Conservation (phyloP, 2,888 invertebrate genomes). For the Mythimna pallens region DNA sequence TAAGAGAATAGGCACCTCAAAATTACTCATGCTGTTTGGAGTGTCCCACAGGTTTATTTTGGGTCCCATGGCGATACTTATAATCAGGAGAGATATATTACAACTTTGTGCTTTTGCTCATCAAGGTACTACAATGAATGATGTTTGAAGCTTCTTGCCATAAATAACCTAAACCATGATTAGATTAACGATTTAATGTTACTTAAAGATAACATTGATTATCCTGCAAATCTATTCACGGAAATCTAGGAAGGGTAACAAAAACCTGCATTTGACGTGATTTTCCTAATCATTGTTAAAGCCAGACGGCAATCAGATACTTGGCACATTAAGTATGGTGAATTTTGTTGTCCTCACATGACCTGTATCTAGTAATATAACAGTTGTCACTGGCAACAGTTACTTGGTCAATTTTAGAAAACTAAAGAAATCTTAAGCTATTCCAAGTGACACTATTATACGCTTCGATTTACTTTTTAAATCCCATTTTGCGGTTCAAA, state of each 20-base stretch:
- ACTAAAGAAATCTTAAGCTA: constrained; percentile 8
- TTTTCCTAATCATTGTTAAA: constrained; percentile 1
- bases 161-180: neutral
- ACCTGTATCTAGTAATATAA: neutral
- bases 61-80: neutral
- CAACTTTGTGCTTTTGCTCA: neutral
- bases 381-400: too few relatives aligned
- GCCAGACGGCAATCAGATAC: neutral
- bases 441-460: constrained; percentile 11
- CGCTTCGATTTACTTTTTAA: constrained; percentile 22
- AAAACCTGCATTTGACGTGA: neutral
- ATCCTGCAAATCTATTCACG: neutral
- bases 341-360: constrained; percentile 20
- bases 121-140: too few relatives aligned
- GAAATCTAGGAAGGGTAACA: neutral
- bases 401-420: constrained; percentile 34
- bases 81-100: neutral
- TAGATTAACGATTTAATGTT: neutral
- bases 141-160: neutral
- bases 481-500: constrained; percentile 20
- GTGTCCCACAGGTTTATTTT: constrained; percentile 10
- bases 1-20: neutral
- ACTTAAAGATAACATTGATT: neutral
- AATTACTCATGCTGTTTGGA: neutral
- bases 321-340: constrained; percentile 30